Evolutionary conservation across 2,888 invertebrate species (phyloP).

Genomic region (Lepas anatifera): DNA sequence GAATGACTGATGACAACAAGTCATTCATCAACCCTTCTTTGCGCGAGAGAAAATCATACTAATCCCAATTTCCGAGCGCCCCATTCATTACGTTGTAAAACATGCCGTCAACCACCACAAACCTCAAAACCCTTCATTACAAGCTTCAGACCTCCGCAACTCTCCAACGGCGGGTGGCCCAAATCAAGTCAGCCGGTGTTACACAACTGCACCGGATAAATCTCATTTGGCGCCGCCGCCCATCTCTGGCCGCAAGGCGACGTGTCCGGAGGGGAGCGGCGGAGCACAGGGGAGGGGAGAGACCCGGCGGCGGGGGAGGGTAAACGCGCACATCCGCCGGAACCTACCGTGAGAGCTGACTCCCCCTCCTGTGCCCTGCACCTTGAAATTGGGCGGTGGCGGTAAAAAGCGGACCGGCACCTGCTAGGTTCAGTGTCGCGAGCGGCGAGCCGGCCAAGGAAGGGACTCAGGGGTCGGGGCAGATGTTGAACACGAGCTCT

Average conservation of each 20-base stretch:
- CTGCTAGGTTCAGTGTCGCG: too few relatives aligned
- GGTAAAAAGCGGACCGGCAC: background rate
- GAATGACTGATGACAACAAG: too few relatives aligned
- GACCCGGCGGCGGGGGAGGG: background rate
- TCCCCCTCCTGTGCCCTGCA: background rate
- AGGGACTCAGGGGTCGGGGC: background rate
- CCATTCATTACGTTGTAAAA: too few relatives aligned
- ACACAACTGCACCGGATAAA: background rate
- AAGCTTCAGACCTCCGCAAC: background rate
- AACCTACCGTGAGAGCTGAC: too few relatives aligned
- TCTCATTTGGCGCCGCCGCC: background rate
- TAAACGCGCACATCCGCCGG: slow-evolving; percentile 3
- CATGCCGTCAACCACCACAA: too few relatives aligned
- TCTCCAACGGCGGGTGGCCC: background rate
- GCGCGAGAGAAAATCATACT: too few relatives aligned
- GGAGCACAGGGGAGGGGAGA: background rate
- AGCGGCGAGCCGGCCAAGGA: background rate
- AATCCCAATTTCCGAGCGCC: too few relatives aligned
- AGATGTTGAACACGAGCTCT: background rate
- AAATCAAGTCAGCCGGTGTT: too few relatives aligned
- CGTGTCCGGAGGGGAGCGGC: too few relatives aligned
- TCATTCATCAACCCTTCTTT: too few relatives aligned
- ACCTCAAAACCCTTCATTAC: too few relatives aligned
- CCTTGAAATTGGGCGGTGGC: background rate
- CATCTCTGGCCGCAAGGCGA: too few relatives aligned